Percentiles rank a stretch among this genome's conserved stretches.
phyloP scores from a whole-genome alignment of 2,113 vertebrate genomes.

The Octodon degus region DNA sequence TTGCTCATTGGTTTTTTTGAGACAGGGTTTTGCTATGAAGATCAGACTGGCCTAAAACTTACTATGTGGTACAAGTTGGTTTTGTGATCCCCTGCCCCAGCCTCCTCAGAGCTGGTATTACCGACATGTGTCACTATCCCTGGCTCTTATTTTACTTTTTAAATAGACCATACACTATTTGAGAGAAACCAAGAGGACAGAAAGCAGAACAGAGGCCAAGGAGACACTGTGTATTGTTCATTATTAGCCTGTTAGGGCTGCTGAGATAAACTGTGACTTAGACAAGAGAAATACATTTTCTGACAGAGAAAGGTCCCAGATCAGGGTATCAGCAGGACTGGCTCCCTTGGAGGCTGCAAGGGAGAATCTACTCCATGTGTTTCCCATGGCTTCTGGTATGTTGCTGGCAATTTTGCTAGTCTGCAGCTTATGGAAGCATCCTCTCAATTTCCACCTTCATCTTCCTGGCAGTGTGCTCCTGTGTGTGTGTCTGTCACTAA shows the following conservation, averaged over 20 bases:
- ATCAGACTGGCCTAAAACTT: neutral
- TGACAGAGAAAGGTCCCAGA: neutral
- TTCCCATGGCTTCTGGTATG: neutral
- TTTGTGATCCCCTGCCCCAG: neutral
- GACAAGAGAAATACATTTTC: neutral
- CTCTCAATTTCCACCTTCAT: neutral
- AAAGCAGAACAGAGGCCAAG: neutral
- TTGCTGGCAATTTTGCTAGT: neutral
- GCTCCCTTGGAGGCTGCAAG: neutral
- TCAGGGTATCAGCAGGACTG: neutral
- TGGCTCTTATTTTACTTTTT: neutral
- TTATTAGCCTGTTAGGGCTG: neutral
- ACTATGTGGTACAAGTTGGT: neutral
- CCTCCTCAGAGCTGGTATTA: neutral
- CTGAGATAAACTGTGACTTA: neutral
- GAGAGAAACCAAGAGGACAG: neutral
- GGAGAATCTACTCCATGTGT: neutral
- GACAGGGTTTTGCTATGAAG: neutral
- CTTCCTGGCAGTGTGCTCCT: neutral
- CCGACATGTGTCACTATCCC: neutral
- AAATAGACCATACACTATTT: neutral
- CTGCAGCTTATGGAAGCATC: neutral
- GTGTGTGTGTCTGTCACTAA: neutral
- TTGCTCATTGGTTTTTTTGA: neutral
- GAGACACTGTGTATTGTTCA: neutral